phyloP scores from a whole-genome alignment of 1,140 invertebrate species.

The Leptopilina clavipes region DNA sequence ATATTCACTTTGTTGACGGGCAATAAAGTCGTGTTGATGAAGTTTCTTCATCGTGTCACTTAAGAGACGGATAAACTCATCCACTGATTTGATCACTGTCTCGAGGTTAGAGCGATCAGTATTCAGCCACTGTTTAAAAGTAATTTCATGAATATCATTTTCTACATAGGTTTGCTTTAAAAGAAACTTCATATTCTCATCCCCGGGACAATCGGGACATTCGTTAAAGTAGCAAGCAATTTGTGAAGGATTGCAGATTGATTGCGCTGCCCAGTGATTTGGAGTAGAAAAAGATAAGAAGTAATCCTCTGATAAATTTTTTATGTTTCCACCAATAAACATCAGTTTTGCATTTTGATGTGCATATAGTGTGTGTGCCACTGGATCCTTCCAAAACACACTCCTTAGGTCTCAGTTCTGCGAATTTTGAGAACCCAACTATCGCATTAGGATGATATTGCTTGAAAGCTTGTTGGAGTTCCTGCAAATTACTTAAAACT shows the following conservation, averaged over 20 bases:
- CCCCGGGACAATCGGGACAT: background rate
- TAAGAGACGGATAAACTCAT: background rate
- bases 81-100: background rate
- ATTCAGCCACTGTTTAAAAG: background rate
- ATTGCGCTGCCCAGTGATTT: background rate
- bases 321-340: background rate
- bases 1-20: background rate
- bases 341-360: background rate
- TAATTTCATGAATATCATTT: background rate
- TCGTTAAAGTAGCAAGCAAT: background rate
- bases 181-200: background rate
- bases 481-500: slow-evolving; percentile 22
- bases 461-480: slow-evolving; percentile 27
- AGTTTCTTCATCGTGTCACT: background rate
- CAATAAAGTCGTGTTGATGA: background rate
- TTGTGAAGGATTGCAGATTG: background rate
- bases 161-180: background rate
- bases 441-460: background rate
- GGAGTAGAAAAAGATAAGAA: background rate
- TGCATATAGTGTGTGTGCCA: background rate
- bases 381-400: background rate
- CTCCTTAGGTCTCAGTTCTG: background rate
- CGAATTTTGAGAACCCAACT: slow-evolving; percentile 31
- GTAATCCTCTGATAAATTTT: background rate
- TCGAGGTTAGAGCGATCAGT: slow-evolving; percentile 46